phyloP scores from a whole-genome alignment of 2,113 vertebrate genomes.

The Clarias gariepinus region DNA sequence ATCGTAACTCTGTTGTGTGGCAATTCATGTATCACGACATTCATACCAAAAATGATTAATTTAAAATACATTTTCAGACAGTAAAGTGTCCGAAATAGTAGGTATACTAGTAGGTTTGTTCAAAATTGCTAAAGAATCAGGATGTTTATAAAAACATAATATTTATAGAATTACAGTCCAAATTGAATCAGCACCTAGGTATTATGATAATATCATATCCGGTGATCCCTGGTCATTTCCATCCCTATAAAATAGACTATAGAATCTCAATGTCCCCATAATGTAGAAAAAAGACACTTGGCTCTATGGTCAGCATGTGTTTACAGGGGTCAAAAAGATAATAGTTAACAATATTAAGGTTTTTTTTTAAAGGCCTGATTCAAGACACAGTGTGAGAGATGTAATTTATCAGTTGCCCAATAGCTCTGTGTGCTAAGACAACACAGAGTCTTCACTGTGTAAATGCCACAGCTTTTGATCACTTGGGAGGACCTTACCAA shows the following conservation, averaged over 20 bases:
- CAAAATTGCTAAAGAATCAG: too few species aligned
- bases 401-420: constrained; percentile 13
- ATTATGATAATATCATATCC: too few species aligned
- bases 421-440: constrained; percentile 21
- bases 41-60: too few species aligned
- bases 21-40: too few species aligned
- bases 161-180: too few species aligned
- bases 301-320: not conserved
- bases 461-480: constrained; percentile 11
- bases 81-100: too few species aligned
- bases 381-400: not conserved
- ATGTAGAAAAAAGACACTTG: not conserved
- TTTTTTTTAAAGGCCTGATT: not conserved
- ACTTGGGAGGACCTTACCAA: not conserved
- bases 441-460: not conserved
- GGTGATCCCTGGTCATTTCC: too few species aligned
- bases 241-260: not conserved
- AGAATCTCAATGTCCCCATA: not conserved
- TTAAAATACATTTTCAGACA: too few species aligned
- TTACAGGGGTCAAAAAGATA: not conserved
- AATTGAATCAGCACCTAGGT: too few species aligned
- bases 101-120: too few species aligned
- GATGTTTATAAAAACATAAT: too few species aligned
- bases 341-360: not conserved
- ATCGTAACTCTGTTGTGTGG: too few species aligned